A percentile compares a stretch with the other conserved stretches of the same genome.
Evolutionary conservation across 2,888 invertebrate genomes (phyloP).

Genomic region (Ellobium chinense): DNA sequence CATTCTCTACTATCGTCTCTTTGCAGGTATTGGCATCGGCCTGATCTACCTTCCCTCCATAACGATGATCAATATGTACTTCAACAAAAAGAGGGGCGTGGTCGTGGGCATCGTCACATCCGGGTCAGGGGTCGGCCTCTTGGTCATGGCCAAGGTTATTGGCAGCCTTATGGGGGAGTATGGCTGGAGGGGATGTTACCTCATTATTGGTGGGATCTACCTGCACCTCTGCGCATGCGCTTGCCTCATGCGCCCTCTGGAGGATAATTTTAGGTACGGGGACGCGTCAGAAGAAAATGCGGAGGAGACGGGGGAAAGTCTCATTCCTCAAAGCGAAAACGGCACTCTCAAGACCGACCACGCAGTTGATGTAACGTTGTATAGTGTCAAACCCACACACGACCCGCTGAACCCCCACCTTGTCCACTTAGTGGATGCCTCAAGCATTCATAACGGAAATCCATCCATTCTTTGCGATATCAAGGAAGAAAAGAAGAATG

Average conservation of each 20-base stretch:
- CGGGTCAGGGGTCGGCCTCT: slow-evolving; percentile 39
- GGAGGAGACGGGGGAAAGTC: neutral
- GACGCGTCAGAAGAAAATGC: neutral
- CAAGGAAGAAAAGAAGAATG: no score
- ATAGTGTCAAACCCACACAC: no score
- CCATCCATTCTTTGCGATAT: no score
- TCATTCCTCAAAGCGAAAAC: no score
- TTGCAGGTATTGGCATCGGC: slow-evolving; percentile 33
- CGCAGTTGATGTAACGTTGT: no score
- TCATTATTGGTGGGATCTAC: slow-evolving; percentile 30
- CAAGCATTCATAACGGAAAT: no score
- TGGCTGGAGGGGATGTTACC: slow-evolving; percentile 44
- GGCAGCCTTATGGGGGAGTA: slow-evolving; percentile 27
- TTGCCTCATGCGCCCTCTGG: slow-evolving; percentile 38
- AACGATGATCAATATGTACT: slow-evolving; percentile 40
- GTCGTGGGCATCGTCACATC: slow-evolving; percentile 40
- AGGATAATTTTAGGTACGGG: neutral
- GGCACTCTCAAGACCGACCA: no score
- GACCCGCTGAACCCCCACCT: no score
- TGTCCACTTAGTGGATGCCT: no score
- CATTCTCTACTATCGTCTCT: neutral
- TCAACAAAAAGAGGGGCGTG: slow-evolving; percentile 35
- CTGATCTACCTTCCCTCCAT: slow-evolving; percentile 43
- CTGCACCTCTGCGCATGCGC: slow-evolving; percentile 42
- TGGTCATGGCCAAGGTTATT: slow-evolving; percentile 28